Percentiles rank a stretch among this genome's conserved stretches.
phyloP scores from a whole-genome alignment of 2,888 invertebrate genomes.

The Chironomus tentans region DNA sequence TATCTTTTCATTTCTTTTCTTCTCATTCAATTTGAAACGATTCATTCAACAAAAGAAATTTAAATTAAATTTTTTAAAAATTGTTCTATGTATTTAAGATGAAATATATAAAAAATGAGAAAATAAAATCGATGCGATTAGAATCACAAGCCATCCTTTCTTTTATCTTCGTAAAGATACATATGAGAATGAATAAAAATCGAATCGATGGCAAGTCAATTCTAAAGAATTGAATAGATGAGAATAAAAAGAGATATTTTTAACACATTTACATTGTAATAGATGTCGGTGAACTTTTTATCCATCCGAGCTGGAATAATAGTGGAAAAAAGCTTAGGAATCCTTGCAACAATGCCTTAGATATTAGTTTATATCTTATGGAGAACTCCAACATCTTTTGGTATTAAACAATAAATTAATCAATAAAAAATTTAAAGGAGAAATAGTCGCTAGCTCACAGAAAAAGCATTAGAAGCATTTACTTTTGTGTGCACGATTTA shows the following conservation, averaged over 20 bases:
- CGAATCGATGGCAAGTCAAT: too few relatives aligned
- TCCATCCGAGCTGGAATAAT: neutral
- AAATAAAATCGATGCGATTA: neutral
- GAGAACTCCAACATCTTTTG: too few relatives aligned
- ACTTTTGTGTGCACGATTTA: too few relatives aligned
- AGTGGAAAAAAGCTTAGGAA: neutral
- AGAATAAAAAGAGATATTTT: neutral
- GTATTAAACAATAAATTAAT: too few relatives aligned
- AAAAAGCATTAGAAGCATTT: too few relatives aligned
- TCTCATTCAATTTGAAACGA: neutral
- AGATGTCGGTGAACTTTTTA: neutral
- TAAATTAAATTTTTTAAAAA: neutral
- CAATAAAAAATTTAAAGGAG: too few relatives aligned
- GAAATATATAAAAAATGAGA: neutral
- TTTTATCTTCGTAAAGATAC: neutral
- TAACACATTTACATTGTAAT: neutral
- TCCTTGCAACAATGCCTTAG: neutral
- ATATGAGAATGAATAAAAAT: too few relatives aligned
- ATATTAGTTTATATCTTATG: neutral
- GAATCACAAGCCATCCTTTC: neutral
- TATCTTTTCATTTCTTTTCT: neutral
- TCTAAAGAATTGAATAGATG: too few relatives aligned
- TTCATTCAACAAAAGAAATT: constrained; percentile 15
- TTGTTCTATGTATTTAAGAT: neutral
- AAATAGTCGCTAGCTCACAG: too few relatives aligned